Evolutionary conservation across 64 coral and sea anemone species (phyloP), one percentile per base, ranked within the genome.

Genomic region (Pocillopora damicornis): DNA sequence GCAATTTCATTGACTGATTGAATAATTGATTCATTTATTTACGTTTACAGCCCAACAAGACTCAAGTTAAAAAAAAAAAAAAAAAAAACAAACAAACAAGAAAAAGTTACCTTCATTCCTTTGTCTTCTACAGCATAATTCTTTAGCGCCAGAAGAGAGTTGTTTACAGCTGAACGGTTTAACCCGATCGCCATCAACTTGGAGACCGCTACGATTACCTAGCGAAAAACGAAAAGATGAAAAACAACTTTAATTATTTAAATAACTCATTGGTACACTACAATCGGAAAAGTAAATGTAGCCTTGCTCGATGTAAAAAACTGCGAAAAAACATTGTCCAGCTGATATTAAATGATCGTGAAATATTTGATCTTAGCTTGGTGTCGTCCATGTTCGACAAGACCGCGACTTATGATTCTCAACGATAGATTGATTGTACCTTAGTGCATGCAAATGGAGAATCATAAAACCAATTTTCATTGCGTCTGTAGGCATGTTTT

Each of bases 141-240:
- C 83, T 94, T 98, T 30, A 98, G 69, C 60, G 91, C 93, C 34
- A 88, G 16, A 30, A 98, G 77, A 3, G 93, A 94, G 23, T 92
- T 92, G 74, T 92, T 92, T 8, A 98, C 93, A 60, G 96, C 90
- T 8, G 90, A 37, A 45, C 96, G 75, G 86, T 98, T 94, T 79
- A 95, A 88, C 18, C 96, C 93, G 15, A 79, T 85, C 9, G 93
- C 89, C 78, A 98, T 98, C 25, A 98, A 84, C 68, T 93, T 92
- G 36, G 96, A 98, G 35, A 98, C 93, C 75, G 96, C 96, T 23
- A 98, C 96, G 13, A 98, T 92, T 9, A 98, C 96, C 96, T 98
- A 37, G 2, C 18, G 35, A 77, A 58, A 51, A 17, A 20, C 1
- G 18, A 20, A 9, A 77, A 77, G 12, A 58, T 18, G 14, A 75